A percentile compares a stretch with the other conserved stretches of the same genome.
Evolutionary conservation across 2,888 invertebrate species (phyloP).

Genomic region (Mythimna impura): DNA sequence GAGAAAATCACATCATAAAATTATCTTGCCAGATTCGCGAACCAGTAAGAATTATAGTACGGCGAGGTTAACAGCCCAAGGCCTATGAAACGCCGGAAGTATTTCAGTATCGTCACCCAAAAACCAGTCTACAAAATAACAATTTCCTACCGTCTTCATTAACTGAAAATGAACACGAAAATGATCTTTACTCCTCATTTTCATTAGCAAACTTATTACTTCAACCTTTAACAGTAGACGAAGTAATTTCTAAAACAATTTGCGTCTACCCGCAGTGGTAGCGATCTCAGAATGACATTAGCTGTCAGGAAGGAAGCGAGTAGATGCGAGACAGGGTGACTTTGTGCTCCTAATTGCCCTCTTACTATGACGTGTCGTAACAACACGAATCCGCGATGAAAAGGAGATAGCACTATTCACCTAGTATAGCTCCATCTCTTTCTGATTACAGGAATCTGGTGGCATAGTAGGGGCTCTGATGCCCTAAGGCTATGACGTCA

Average conservation of each 20-base stretch:
- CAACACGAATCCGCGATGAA: background rate
- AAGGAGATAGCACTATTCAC: background rate
- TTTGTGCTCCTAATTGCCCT: slow-evolving; percentile 61
- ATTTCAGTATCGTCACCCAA: slow-evolving; percentile 39
- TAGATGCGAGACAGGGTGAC: slow-evolving; percentile 56
- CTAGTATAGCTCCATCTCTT: background rate
- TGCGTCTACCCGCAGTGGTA: slow-evolving; percentile 37
- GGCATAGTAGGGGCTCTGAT: background rate
- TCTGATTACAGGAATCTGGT: background rate
- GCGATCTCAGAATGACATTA: slow-evolving; percentile 57
- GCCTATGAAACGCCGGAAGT: background rate
- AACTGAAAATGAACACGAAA: slow-evolving; percentile 43
- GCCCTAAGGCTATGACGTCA: slow-evolving; percentile 50
- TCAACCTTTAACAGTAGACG: slow-evolving; percentile 35
- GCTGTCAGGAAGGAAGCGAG: slow-evolving; percentile 62
- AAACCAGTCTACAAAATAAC: slow-evolving; percentile 26
- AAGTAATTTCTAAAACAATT: slow-evolving; percentile 57
- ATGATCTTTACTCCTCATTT: slow-evolving; percentile 47
- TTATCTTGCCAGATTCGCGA: no score
- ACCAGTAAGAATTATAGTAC: background rate
- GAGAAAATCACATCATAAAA: no score
- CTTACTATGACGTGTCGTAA: background rate
- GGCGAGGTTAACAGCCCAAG: no score
- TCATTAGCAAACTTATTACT: slow-evolving; percentile 52
- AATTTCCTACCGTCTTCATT: slow-evolving; percentile 36